A percentile compares a stretch with the other conserved stretches of the same genome.
Evolutionary conservation across 2,113 vertebrate genomes (phyloP).

Genomic region (Albula goreensis): DNA sequence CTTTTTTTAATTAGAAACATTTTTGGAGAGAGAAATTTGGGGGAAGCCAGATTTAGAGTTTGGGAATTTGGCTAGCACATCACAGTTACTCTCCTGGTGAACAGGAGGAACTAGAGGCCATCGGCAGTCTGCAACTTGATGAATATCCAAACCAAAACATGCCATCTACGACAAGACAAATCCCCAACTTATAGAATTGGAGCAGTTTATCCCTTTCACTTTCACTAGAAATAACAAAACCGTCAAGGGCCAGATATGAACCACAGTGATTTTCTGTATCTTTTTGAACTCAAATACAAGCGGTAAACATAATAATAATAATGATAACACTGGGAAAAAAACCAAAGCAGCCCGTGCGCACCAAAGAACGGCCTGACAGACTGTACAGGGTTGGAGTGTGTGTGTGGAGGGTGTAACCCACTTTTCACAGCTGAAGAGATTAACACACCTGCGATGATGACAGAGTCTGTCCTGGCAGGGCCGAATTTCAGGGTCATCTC

Average conservation of each 20-base stretch:
- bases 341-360: too few relatives aligned
- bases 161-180: not conserved
- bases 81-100: not conserved
- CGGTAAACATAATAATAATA: too few relatives aligned
- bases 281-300: too few relatives aligned
- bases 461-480: slow-evolving; percentile 90
- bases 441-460: slow-evolving; percentile 91
- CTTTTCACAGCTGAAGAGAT: not conserved
- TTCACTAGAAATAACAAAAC: not conserved
- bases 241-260: not conserved
- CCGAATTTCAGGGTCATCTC: slow-evolving; percentile 98
- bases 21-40: too few relatives aligned
- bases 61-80: not conserved
- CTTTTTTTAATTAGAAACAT: too few relatives aligned
- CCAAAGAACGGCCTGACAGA: too few relatives aligned
- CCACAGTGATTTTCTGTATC: too few relatives aligned
- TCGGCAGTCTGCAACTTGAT: not conserved
- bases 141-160: not conserved
- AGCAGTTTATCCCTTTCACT: not conserved
- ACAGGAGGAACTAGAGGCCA: not conserved
- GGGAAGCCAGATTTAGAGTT: not conserved
- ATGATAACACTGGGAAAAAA: too few relatives aligned
- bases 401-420: not conserved
- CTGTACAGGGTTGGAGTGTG: too few relatives aligned
- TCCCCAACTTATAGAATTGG: not conserved